Evolutionary conservation across 2,797 vertebrate genomes (phyloP).

Genomic region (Ptychadena robeensis): DNA sequence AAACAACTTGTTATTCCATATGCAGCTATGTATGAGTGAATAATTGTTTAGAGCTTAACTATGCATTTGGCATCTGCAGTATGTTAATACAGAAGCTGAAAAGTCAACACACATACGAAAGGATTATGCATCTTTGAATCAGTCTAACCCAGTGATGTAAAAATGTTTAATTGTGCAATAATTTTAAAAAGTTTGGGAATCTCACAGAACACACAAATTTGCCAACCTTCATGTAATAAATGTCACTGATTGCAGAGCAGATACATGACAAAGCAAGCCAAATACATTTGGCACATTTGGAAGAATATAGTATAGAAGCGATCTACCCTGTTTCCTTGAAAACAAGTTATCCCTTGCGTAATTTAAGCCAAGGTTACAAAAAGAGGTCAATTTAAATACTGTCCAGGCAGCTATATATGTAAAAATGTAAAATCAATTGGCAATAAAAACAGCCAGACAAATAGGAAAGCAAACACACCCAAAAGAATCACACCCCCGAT

Average conservation of each 20-base stretch:
- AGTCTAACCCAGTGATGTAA: not conserved
- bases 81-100: constrained; percentile 2
- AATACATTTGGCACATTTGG: not conserved
- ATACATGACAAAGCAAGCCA: not conserved
- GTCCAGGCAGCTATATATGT: no score
- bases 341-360: no score
- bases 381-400: no score
- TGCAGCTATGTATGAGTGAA: constrained; percentile 12
- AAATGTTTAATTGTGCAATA: not conserved
- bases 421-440: no score
- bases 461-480: no score
- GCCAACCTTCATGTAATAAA: not conserved
- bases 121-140: not conserved
- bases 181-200: not conserved
- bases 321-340: no score
- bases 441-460: no score
- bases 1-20: not conserved
- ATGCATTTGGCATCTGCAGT: constrained; percentile 9
- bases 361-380: no score
- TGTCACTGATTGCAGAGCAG: not conserved
- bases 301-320: not conserved
- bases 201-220: not conserved
- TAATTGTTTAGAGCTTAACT: constrained; percentile 16
- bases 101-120: not conserved
- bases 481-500: no score